These are phyloP conservation scores for Dreissena rostriformis DNA, from an alignment of 1,140 invertebrate species.

Conservation along the genomic window DNA sequence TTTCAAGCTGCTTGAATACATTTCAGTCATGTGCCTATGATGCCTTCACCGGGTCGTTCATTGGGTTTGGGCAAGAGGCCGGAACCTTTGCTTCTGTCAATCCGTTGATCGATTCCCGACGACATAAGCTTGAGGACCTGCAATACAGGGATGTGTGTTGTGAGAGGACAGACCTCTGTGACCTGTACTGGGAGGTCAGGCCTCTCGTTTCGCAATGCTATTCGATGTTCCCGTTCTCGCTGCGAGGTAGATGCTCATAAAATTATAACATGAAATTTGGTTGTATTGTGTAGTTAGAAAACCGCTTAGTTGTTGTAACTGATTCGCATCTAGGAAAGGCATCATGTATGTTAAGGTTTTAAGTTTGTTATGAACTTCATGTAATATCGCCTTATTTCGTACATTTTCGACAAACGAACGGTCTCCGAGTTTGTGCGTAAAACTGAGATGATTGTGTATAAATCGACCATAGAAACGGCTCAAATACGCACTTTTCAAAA, in stretches of 20 bases:
- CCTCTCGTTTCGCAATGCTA: slow-evolving; percentile 1
- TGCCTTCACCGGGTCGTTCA: slow-evolving; percentile 8
- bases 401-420: too few species aligned
- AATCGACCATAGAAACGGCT: too few species aligned
- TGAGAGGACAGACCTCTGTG: slow-evolving; percentile 23
- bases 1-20: not conserved
- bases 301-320: too few species aligned
- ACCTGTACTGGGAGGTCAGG: slow-evolving; percentile 40
- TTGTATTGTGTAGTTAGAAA: too few species aligned
- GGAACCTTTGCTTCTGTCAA: slow-evolving; percentile 27
- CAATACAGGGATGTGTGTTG: slow-evolving; percentile 33
- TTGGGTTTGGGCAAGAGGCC: slow-evolving; percentile 11
- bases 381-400: too few species aligned
- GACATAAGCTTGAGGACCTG: slow-evolving; percentile 1
- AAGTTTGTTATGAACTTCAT: too few species aligned
- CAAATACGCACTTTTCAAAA: too few species aligned
- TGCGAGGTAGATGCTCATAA: not conserved
- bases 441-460: too few species aligned
- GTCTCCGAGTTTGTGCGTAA: too few species aligned
- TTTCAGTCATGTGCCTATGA: slow-evolving; percentile 42
- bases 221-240: not conserved
- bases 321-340: too few species aligned
- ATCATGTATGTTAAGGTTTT: too few species aligned
- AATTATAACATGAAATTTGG: too few species aligned
- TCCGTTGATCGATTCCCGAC: not conserved